These are phyloP conservation scores for Euplexia lucipara DNA, from an alignment of 2,888 invertebrate species.

Conservation along the genomic window DNA sequence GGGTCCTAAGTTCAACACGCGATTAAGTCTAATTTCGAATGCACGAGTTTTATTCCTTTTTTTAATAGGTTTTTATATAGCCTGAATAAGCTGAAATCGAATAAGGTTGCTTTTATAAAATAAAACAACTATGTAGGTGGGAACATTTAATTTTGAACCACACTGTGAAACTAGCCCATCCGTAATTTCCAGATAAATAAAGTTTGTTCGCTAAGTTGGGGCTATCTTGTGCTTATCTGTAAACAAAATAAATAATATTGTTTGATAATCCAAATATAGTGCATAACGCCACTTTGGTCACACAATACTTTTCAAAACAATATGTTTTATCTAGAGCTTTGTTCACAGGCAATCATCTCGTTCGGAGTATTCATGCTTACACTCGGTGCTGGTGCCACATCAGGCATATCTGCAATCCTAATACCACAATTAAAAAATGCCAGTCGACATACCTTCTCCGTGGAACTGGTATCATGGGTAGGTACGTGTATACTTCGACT, in stretches of 20 bases:
- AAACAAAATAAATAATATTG: neutral
- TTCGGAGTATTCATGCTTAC: constrained; percentile 90
- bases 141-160: neutral
- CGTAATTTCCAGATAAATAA: constrained; percentile 2
- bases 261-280: neutral
- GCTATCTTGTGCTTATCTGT: constrained; percentile 12
- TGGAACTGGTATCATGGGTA: constrained; percentile 91
- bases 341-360: constrained; percentile 86
- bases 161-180: neutral
- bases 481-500: constrained; percentile 82
- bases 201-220: neutral
- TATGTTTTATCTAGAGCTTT: constrained; percentile 15
- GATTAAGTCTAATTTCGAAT: neutral
- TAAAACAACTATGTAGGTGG: neutral
- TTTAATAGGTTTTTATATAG: too few species aligned
- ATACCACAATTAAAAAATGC: constrained; percentile 90
- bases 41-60: too few species aligned
- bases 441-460: constrained; percentile 78
- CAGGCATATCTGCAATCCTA: constrained; percentile 92
- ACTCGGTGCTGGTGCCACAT: constrained; percentile 91
- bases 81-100: too few species aligned
- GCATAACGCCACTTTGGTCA: neutral
- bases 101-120: too few species aligned
- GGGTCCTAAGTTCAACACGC: neutral
- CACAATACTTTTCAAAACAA: neutral